Evolutionary conservation across 2,797 vertebrate genomes (phyloP), one percentile per base, ranked within the genome.

Genomic region (Pteronotus mesoamericanus): DNA sequence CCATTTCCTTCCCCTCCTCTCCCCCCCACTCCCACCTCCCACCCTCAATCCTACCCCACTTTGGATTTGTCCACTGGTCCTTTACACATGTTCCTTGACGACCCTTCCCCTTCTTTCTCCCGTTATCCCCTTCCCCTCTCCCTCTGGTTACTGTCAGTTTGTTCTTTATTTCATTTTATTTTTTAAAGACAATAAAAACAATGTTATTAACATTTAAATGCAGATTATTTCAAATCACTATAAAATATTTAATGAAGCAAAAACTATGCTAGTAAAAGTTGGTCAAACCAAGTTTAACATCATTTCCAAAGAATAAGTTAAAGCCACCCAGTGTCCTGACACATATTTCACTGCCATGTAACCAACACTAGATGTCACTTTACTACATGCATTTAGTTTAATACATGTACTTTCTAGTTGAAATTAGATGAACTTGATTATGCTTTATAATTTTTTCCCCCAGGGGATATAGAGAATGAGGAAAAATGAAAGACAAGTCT

Each of bases 331-430:
- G 42, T 15, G 6, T n/a, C 29, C 39, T 59, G 42, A 93, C 4
- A 32, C 6, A 14, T 9, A 11, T 19, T 22, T 88, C 59, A 87
- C 75, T 96, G 90, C 80, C 69, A 80, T 72, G 29, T 90, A 74
- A 15, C 69, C 68, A 96, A 97, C 96, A 85, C 90, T 96, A 98
- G 92, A 89, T 96, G 97, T 97, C 96, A 93, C 95, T 95, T 97
- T 79, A 69, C 87, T 86, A 97, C 34, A 0, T 61, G 42, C 32
- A 51, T 89, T 97, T 66, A 61, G 44, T 79, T 74, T 59, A 53
- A 80, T 39, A 14, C 12, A 64, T 64, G 44, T 0, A 14, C 72
- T 93, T 89, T 74, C 69, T 55, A 61, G 72, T 42, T 93, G 61
- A 88, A 66, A 69, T 57, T 4, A 46, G 68, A 37, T 71, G 57